Evolutionary conservation across 2,113 vertebrate species (phyloP).

Genomic region (Podarcis cretensis): DNA sequence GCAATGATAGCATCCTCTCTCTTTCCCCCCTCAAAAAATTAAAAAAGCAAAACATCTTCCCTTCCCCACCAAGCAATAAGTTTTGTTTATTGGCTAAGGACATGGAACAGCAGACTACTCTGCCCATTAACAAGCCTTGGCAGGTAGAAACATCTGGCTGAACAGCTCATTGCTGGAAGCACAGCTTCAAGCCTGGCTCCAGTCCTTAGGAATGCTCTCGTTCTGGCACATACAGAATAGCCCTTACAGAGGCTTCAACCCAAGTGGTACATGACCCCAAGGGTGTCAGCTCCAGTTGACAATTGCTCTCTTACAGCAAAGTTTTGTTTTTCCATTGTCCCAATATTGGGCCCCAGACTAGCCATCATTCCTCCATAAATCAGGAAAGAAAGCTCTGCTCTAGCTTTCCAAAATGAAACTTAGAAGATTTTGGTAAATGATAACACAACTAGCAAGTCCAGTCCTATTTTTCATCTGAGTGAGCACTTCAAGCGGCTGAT

Average conservation of each 20-base stretch:
- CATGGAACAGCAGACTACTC: background rate
- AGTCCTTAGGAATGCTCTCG: background rate
- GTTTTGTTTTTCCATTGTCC: background rate
- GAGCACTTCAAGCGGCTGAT: no score
- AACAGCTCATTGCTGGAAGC: constrained; percentile 19
- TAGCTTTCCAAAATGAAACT: background rate
- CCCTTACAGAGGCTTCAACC: background rate
- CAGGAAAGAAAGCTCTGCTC: background rate
- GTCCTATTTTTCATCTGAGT: no score
- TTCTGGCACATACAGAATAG: background rate
- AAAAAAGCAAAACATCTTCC: background rate
- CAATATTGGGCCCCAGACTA: background rate
- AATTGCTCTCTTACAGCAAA: background rate
- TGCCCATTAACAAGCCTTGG: constrained; percentile 35
- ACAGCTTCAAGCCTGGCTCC: constrained; percentile 16
- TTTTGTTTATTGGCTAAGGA: constrained; percentile 64
- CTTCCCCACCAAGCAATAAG: background rate
- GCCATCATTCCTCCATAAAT: background rate
- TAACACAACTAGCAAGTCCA: background rate
- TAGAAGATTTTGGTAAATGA: background rate
- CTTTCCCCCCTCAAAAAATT: background rate
- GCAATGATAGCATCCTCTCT: constrained; percentile 58
- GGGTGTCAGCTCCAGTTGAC: rapidly evolving
- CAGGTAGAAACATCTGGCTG: constrained; percentile 40
- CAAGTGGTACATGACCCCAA: background rate